A percentile compares a stretch with the other conserved stretches of the same genome.
Evolutionary conservation across 2,888 invertebrate genomes (phyloP).

Genomic region (Gandaritis pyraliata): DNA sequence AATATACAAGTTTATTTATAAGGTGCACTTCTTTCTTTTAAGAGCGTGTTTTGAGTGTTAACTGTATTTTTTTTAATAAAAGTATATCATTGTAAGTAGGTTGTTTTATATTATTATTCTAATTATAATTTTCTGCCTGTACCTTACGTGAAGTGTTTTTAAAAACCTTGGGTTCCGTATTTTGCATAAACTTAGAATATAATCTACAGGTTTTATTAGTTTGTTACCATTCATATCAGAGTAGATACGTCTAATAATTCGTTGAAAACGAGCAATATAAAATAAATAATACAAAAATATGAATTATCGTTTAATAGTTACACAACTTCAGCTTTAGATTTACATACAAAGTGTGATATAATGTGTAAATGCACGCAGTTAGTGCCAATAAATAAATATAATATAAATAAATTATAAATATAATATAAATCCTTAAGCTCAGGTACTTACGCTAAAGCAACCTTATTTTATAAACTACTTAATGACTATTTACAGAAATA

Average conservation of each 20-base stretch:
- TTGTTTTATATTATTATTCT: no score
- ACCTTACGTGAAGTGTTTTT: no score
- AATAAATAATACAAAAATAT: background rate
- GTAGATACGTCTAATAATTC: no score
- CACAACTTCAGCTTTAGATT: constrained; percentile 20
- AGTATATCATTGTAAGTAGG: no score
- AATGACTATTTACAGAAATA: constrained; percentile 38
- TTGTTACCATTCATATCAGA: no score
- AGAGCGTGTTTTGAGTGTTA: no score
- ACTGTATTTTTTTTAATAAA: no score
- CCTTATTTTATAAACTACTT: constrained; percentile 43
- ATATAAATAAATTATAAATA: constrained; percentile 38
- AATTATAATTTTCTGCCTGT: no score
- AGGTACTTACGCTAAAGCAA: constrained; percentile 64
- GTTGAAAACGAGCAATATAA: no score
- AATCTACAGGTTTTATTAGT: no score
- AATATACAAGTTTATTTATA: background rate
- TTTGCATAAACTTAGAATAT: no score
- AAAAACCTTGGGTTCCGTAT: no score
- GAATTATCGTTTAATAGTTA: constrained; percentile 34
- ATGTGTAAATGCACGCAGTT: constrained; percentile 57
- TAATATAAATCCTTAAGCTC: constrained; percentile 50
- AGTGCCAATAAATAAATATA: constrained; percentile 45
- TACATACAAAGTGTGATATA: constrained; percentile 36
- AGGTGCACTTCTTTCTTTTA: background rate